A percentile compares a stretch with the other conserved stretches of the same genome.
Conservation (phyloP, 2,113 vertebrate genomes). For the Camelus dromedarius region DNA sequence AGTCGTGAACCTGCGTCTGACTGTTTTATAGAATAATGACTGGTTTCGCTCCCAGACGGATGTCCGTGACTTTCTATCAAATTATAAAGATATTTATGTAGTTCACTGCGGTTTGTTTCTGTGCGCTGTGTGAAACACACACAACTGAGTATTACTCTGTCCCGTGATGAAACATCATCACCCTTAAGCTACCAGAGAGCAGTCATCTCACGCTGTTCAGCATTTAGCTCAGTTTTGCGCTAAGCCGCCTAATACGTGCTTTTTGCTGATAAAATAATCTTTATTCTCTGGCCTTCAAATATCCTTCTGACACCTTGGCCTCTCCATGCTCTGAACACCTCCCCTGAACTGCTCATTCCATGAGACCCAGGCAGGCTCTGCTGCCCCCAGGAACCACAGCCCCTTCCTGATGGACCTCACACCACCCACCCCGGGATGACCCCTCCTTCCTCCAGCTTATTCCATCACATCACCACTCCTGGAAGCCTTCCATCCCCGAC, state of each 20-base stretch:
- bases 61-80: not conserved
- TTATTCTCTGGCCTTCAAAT: not conserved
- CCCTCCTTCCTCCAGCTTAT: not conserved
- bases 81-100: not conserved
- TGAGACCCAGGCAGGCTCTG: not conserved
- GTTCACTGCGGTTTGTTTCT: not conserved
- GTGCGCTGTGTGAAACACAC: not conserved
- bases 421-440: rapidly evolving
- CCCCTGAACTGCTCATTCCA: not conserved
- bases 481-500: not conserved
- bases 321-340: not conserved
- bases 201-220: not conserved
- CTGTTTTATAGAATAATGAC: not conserved
- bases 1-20: no score
- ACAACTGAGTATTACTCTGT: not conserved
- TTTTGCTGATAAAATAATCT: conserved; percentile 14
- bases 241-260: not conserved
- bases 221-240: not conserved
- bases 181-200: not conserved
- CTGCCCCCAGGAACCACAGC: not conserved
- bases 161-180: not conserved
- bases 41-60: conserved; percentile 2
- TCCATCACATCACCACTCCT: rapidly evolving
- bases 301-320: not conserved
- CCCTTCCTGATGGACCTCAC: not conserved